Evolutionary conservation across 2,113 vertebrate genomes (phyloP).

Genomic region (Noturus placidus): DNA sequence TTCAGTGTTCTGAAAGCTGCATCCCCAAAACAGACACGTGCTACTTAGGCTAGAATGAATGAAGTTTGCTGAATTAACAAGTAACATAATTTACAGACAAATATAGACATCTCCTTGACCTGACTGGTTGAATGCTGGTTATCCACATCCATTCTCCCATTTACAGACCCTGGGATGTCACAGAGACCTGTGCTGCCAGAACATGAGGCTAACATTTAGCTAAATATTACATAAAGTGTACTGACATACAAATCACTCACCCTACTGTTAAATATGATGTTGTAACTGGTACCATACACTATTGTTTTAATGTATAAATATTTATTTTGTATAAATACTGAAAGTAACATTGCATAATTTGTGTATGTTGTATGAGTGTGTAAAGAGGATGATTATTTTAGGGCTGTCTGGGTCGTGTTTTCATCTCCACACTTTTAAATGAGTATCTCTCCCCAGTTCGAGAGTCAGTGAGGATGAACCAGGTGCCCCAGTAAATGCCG

Average conservation of each 20-base stretch:
- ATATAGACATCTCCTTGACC: background rate
- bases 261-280: background rate
- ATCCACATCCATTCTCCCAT: background rate
- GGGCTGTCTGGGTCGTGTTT: conserved; percentile 65
- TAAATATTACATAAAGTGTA: background rate
- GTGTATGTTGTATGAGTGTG: conserved; percentile 36
- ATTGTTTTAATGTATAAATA: too few relatives aligned
- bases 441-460: conserved; percentile 76
- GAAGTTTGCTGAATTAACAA: background rate
- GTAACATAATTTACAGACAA: background rate
- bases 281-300: background rate
- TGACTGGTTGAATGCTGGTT: background rate
- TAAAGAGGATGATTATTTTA: background rate
- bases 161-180: background rate
- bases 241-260: background rate
- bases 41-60: background rate
- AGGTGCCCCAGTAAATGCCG: conserved; percentile 80
- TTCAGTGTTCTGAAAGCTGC: background rate
- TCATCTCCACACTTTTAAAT: conserved; percentile 77
- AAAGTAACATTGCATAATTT: background rate
- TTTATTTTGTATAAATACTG: background rate
- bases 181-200: background rate
- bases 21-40: background rate
- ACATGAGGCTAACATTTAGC: background rate
- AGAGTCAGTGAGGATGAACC: conserved; percentile 79